These are phyloP conservation scores for Chinchilla lanigera DNA, from an alignment of 2,113 vertebrate genomes.

Conservation along the genomic window DNA sequence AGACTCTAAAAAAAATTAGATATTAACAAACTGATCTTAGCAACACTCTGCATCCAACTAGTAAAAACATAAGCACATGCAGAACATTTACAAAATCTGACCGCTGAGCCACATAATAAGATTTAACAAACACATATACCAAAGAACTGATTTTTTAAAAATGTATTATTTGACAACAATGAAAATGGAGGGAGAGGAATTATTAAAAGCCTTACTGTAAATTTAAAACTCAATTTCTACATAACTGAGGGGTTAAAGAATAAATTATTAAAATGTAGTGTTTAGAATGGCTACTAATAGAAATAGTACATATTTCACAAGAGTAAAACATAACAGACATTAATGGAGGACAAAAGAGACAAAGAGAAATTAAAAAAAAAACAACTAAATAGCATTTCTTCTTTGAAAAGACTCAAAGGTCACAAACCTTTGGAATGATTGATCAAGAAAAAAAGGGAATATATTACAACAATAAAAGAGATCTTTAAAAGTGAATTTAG, in stretches of 20 bases:
- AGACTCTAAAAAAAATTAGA: background rate
- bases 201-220: background rate
- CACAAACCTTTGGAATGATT: background rate
- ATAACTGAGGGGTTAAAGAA: background rate
- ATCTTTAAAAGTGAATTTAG: background rate
- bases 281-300: background rate
- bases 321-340: background rate
- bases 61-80: background rate
- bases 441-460: background rate
- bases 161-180: background rate
- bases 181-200: background rate
- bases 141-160: background rate
- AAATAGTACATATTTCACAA: constrained; percentile 9
- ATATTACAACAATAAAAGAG: background rate
- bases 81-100: constrained; percentile 17
- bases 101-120: background rate
- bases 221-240: background rate
- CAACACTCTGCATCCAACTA: background rate
- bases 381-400: background rate
- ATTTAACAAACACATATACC: background rate
- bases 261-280: background rate
- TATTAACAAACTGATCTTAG: constrained; percentile 12
- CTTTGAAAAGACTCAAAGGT: background rate
- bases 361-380: background rate
- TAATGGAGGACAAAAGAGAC: background rate